A percentile compares a stretch with the other conserved stretches of the same genome.
Conservation (phyloP, 2,113 vertebrate genomes). For the Puffinus mauretanicus region DNA sequence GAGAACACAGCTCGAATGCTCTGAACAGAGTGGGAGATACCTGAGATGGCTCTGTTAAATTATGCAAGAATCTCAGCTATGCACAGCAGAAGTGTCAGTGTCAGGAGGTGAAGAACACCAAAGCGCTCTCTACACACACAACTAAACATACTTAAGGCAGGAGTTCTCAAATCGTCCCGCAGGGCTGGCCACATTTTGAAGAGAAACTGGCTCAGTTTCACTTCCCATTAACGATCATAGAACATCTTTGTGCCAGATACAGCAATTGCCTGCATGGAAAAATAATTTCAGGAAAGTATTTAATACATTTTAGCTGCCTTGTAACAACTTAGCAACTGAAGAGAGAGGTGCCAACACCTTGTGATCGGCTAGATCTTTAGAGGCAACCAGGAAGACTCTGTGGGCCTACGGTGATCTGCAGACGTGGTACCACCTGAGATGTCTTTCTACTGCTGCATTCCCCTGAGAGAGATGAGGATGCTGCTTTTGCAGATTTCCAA, state of each 20-base stretch:
- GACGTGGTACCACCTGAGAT: not conserved
- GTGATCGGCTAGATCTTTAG: not conserved
- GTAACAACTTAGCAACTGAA: slow-evolving; percentile 12
- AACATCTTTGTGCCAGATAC: not conserved
- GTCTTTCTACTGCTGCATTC: not conserved
- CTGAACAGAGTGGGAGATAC: slow-evolving; percentile 38
- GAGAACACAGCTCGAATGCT: not conserved
- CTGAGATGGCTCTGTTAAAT: slow-evolving; percentile 63
- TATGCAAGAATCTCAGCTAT: slow-evolving; percentile 69
- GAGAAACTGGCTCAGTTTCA: not conserved
- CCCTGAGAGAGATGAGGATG: not conserved
- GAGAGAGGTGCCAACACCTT: not conserved
- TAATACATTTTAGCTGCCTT: slow-evolving; percentile 15
- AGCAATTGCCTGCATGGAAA: slow-evolving; percentile 11
- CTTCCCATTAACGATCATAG: not conserved
- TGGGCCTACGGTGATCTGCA: not conserved
- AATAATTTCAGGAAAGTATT: slow-evolving; percentile 15
- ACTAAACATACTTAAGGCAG: not conserved
- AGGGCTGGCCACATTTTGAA: not conserved
- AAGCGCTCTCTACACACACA: not conserved
- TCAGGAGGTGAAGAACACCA: slow-evolving; percentile 48
- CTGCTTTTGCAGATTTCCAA: not conserved
- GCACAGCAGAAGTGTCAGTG: not conserved
- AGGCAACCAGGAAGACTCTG: not conserved
- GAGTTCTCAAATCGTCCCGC: not conserved